These are phyloP conservation scores for Haliclystus octoradiatus DNA, from an alignment of 30 jellyfish, hydroid and myxozoan genomes.

Conservation along the genomic window DNA sequence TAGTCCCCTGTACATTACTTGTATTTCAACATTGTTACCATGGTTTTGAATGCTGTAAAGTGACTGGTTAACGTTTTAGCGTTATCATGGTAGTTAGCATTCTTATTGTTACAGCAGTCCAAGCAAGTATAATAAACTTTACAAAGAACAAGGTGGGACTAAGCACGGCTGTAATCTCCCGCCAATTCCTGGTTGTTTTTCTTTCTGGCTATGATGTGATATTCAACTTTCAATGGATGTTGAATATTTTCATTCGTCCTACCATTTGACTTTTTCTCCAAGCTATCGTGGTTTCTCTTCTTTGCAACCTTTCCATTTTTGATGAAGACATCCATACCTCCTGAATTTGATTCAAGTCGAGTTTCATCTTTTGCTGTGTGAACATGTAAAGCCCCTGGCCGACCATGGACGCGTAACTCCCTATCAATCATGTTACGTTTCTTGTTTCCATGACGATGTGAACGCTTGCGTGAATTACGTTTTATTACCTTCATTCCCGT, in stretches of 20 bases:
- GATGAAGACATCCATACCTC: constrained; percentile 49
- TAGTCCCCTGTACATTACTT: not conserved
- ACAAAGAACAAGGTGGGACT: not conserved
- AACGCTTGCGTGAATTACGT: not conserved
- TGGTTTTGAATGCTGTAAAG: no score
- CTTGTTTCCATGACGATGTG: constrained; percentile 7
- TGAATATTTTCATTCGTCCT: no score
- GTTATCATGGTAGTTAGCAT: no score
- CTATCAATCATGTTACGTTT: constrained; percentile 28
- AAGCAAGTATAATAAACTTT: not conserved
- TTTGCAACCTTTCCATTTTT: constrained; percentile 11
- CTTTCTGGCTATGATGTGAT: not conserved
- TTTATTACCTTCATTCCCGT: not conserved
- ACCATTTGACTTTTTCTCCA: constrained; percentile 2
- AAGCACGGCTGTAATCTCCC: not conserved
- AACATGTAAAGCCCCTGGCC: constrained; percentile 53
- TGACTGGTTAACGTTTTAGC: no score
- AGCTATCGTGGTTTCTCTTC: not conserved
- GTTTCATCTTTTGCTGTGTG: constrained; percentile 49
- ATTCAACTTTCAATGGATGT: not conserved
- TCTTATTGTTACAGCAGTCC: no score
- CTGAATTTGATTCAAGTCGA: constrained; percentile 42
- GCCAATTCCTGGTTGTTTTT: not conserved
- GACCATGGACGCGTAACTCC: constrained; percentile 63
- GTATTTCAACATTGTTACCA: not conserved